Base-by-base conservation (phyloP, 2,113 vertebrate species). In the Dendrocopos noguchii region DNA sequence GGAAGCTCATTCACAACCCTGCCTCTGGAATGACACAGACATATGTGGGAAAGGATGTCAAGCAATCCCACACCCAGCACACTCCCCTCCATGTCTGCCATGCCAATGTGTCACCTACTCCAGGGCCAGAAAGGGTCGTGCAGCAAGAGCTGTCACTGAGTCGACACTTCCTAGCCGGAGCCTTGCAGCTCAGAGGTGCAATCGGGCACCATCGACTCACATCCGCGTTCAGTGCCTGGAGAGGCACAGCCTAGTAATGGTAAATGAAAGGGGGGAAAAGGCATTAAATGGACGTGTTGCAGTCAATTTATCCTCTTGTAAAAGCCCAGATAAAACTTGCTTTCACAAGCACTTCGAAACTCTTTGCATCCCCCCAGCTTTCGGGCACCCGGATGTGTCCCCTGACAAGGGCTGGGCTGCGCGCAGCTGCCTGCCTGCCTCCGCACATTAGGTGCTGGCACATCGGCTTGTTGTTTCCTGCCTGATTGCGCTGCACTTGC, bases 101-200 rank as follows among this genome's bases (percentile, higher is more conserved):
- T 80, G 81, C 2, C 91, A 74, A 28, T 1, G 2, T 72, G 81
- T 89, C 92, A 87, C 88, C 80, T 31, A 61, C 84, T 31, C 31
- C 76, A 15, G 82, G 0, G 3, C 24, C 79, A 87, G n/a, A 12
- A 46, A 83, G 68, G 84, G 81, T 31, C 57, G 80, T 33, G 0
- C 88, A 80, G 84, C n/a, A 0, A 76, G 86, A 94, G 73, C 92
- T 91, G 88, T 64, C 80, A 31, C 73, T 11, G 20, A 1, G 66
- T 2, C 88, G 88, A 73, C 86, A 66, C 79, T 33, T 84, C 89
- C 81, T 94, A 91, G 92, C 91, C 70, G 88, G 63, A 94, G 34
- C 59, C 74, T 86, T 4, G 6, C 50, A 67, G 76, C 65, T 47
- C 74, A 2, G 29, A 88, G 47, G 78, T 15, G 74, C 60, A 1